A percentile compares a stretch with the other conserved stretches of the same genome.
These are phyloP conservation scores for Lamproptera curius DNA, from an alignment of 2,888 invertebrate genomes.

Conservation along the genomic window DNA sequence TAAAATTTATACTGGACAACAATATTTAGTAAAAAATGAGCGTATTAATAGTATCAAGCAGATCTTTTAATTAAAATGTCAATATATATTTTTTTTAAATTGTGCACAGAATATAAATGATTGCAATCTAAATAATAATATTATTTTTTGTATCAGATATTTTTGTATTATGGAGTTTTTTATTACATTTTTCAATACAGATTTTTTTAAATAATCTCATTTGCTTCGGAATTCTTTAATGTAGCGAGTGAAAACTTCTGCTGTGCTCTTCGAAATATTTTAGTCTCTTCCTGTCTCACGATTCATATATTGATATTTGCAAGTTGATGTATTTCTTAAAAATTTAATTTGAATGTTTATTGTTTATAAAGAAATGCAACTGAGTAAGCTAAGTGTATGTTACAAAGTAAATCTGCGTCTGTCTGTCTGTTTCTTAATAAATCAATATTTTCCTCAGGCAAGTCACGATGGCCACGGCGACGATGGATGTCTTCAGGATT, in stretches of 20 bases:
- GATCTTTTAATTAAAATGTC: too few species aligned
- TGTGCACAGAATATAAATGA: neutral
- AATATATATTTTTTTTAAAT: too few species aligned
- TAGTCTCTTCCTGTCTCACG: neutral
- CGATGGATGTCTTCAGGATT: slow-evolving; percentile 55
- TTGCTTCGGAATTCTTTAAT: neutral
- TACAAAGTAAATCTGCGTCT: neutral
- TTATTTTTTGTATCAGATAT: too few species aligned
- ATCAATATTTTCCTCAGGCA: slow-evolving; percentile 51
- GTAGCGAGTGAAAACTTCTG: neutral
- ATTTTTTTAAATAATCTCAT: neutral
- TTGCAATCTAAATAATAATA: neutral
- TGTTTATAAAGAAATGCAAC: neutral
- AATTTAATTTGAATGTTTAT: too few species aligned
- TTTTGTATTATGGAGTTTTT: neutral
- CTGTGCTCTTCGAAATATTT: neutral
- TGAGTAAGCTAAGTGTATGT: neutral
- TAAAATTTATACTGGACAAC: too few species aligned
- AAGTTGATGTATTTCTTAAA: too few species aligned
- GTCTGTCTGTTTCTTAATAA: slow-evolving; percentile 31
- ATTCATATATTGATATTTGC: neutral
- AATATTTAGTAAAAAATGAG: too few species aligned
- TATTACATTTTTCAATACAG: neutral
- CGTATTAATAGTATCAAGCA: too few species aligned
- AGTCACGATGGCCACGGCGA: slow-evolving; percentile 50